phyloP scores from a whole-genome alignment of 2,888 invertebrate species.

The Stenolophus ochropezus region DNA sequence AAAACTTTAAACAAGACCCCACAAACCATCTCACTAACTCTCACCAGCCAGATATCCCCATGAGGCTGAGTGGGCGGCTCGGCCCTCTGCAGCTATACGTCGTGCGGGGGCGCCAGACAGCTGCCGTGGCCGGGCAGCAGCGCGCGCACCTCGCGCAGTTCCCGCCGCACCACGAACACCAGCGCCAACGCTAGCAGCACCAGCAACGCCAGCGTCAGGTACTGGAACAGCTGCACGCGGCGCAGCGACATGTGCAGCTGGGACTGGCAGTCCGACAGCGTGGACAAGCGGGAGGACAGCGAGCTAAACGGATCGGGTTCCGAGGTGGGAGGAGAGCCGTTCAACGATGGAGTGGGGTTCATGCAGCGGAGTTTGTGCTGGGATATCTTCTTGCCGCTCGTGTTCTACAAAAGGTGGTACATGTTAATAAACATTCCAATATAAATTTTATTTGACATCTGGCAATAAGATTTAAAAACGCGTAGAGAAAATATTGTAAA shows the following conservation, averaged over 20 bases:
- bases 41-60: background rate
- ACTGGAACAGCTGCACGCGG: constrained; percentile 74
- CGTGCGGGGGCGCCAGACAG: background rate
- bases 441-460: too few relatives aligned
- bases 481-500: too few relatives aligned
- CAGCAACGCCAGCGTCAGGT: constrained; percentile 74
- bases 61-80: constrained; percentile 18
- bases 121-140: constrained; percentile 25
- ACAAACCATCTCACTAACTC: background rate
- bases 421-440: too few relatives aligned
- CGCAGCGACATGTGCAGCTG: constrained; percentile 74
- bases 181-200: constrained; percentile 72
- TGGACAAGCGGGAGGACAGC: constrained; percentile 67
- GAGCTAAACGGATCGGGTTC: constrained; percentile 67
- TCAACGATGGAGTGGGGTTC: background rate
- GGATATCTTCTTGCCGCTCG: constrained; percentile 77
- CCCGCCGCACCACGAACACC: constrained; percentile 72
- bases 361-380: constrained; percentile 83
- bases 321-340: constrained; percentile 73
- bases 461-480: too few relatives aligned
- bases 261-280: constrained; percentile 72
- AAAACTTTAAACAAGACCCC: background rate
- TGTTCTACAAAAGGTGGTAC: constrained; percentile 70
- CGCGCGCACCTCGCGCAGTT: constrained; percentile 65
- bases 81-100: constrained; percentile 63